Evolutionary conservation across 2,797 vertebrate genomes (phyloP).

Genomic region (Lophius americanus): DNA sequence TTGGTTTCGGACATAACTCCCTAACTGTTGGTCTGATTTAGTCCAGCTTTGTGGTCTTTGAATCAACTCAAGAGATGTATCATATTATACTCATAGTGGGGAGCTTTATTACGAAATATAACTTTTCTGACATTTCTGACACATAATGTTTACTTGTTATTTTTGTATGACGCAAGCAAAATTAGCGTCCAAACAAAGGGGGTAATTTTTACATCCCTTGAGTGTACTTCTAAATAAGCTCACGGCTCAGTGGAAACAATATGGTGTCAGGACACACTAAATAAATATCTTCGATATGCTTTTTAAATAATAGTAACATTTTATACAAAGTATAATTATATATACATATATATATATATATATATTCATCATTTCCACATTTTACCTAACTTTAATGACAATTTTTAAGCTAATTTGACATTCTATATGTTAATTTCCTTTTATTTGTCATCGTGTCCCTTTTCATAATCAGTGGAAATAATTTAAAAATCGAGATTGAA

Average conservation of each 20-base stretch:
- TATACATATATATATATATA: not conserved
- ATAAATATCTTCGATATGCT: slow-evolving; percentile 26
- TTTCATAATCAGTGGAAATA: slow-evolving; percentile 3
- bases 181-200: no score
- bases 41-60: no score
- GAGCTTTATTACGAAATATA: no score
- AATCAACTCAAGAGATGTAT: no score
- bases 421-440: slow-evolving; percentile 18
- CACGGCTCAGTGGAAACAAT: slow-evolving; percentile 22
- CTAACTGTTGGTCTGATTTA: no score
- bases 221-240: slow-evolving; percentile 12
- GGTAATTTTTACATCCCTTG: no score
- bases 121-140: no score
- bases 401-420: no score
- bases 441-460: slow-evolving; percentile 1
- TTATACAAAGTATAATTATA: slow-evolving; percentile 22
- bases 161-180: no score
- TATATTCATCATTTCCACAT: slow-evolving; percentile 7
- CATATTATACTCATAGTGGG: no score
- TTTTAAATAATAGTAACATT: slow-evolving; percentile 8
- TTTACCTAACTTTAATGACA: slow-evolving; percentile 8
- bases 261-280: slow-evolving; percentile 34
- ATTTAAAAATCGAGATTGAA: slow-evolving; percentile 5
- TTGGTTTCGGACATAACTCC: no score
- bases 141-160: no score